Base-by-base conservation (phyloP, 2,113 vertebrate species). In the Tilapia sparmanii region DNA sequence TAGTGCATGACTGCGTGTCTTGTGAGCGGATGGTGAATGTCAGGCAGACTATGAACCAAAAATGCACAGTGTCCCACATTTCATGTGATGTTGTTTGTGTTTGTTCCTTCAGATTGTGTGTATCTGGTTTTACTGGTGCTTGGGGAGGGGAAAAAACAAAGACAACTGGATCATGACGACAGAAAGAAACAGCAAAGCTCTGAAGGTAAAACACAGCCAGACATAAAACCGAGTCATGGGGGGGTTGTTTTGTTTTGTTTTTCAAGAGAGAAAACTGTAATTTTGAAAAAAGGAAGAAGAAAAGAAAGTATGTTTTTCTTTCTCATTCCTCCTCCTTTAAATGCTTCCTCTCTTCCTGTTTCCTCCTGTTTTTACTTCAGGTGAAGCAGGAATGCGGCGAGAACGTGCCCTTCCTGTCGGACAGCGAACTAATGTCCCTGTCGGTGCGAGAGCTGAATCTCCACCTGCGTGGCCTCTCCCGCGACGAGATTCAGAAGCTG, bases 301-400 rank as follows among this genome's bases (percentile, higher is more conserved):
- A 3, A 38, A 38, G 0, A 66, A 38, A 22, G 19, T 38, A 8
- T 66, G 19, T 38, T 66, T 38, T 66, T 22, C 33, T 66, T 29
- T 52, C 35, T 80, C 6, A 22, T 50, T n/a, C 26, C n/a, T 50
- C 42, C 18, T 55, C 7, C 53, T 31, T 47, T 47, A 76, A 78
- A 29, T 11, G 1, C 13, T 6, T 19, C 15, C 33, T 5, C 19
- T 19, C 7, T 33, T 26, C 24, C 1, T 11, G 1, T 47, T 50
- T 71, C 35, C 19, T 26, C 33, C 12, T 6, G 6, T 12, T 15
- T 5, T 19, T 18, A 8, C 19, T 52, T n/a, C 95, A 99, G 99
- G 98, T 99, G 95, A 99, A 99, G 95, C 96, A 98, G 96, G 99
- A 99, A 96, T 99, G 98, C 0, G 98, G 98, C 0, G 99, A 99